phyloP scores from a whole-genome alignment of 1,140 invertebrate genomes.

The Epicauta chinensis region DNA sequence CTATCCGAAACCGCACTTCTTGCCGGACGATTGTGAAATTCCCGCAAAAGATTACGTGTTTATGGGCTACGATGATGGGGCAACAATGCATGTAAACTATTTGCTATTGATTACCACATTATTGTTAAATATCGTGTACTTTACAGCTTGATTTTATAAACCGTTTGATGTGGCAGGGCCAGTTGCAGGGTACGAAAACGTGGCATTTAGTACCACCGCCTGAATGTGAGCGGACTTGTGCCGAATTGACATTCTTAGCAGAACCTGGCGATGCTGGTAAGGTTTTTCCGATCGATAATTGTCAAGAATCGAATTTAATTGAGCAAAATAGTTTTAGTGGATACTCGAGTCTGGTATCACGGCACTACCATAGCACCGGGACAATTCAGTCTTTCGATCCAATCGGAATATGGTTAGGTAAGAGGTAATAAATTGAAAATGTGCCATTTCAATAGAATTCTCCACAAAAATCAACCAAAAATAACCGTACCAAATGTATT shows the following conservation, averaged over 20 bases:
- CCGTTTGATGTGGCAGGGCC: constrained; percentile 89
- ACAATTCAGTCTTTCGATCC: constrained; percentile 84
- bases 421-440: too few species aligned
- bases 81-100: constrained; percentile 81
- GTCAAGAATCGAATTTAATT: background rate
- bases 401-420: constrained; percentile 82
- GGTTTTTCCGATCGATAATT: constrained; percentile 27
- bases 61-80: constrained; percentile 86
- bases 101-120: constrained; percentile 1
- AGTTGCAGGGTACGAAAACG: constrained; percentile 77
- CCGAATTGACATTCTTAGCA: constrained; percentile 67
- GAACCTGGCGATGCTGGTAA: constrained; percentile 81
- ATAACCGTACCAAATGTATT: too few species aligned
- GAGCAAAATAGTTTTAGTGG: constrained; percentile 64
- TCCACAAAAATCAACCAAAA: too few species aligned
- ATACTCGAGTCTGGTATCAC: constrained; percentile 92
- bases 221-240: constrained; percentile 78
- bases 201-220: constrained; percentile 82
- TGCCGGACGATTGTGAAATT: constrained; percentile 82
- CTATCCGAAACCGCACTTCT: constrained; percentile 79
- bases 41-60: constrained; percentile 90
- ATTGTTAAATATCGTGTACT: constrained; percentile 23
- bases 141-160: constrained; percentile 86
- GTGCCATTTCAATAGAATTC: too few species aligned
- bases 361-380: constrained; percentile 74